phyloP scores from a whole-genome alignment of 2,797 vertebrate genomes.

The Chaetophractus vellerosus region DNA sequence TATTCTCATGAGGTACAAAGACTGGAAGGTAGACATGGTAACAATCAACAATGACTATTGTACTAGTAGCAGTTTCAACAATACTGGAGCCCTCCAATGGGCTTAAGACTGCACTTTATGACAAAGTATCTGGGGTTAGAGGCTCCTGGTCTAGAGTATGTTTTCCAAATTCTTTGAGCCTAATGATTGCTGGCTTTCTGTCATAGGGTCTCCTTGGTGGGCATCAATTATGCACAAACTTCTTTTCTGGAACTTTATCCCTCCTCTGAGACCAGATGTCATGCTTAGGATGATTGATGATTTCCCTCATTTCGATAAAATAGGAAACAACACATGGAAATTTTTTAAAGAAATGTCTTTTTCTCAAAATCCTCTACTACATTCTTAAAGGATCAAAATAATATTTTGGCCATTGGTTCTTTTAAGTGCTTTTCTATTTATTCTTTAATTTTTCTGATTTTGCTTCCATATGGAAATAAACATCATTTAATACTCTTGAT shows the following conservation, averaged over 20 bases:
- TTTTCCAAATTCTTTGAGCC: not conserved
- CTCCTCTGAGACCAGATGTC: not conserved
- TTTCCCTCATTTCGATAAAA: not conserved
- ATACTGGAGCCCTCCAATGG: not conserved
- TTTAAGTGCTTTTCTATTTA: not conserved
- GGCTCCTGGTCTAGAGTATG: not conserved
- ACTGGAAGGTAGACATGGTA: not conserved
- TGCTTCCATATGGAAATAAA: not conserved
- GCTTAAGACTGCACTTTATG: not conserved
- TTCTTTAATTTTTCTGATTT: not conserved
- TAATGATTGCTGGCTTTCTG: not conserved
- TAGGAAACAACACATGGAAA: not conserved
- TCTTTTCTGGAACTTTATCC: not conserved
- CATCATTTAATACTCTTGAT: not conserved
- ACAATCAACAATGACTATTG: not conserved
- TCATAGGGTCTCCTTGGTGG: not conserved
- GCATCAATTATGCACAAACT: not conserved
- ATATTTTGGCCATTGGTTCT: not conserved
- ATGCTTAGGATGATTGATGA: not conserved
- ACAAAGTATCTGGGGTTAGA: not conserved
- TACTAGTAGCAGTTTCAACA: not conserved
- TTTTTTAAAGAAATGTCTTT: not conserved
- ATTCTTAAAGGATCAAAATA: constrained; percentile 4
- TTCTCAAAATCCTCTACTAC: not conserved
- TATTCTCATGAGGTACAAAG: not conserved